These are phyloP conservation scores for Hippocampus barbouri DNA, from an alignment of 2,113 vertebrate species.

Conservation along the genomic window DNA sequence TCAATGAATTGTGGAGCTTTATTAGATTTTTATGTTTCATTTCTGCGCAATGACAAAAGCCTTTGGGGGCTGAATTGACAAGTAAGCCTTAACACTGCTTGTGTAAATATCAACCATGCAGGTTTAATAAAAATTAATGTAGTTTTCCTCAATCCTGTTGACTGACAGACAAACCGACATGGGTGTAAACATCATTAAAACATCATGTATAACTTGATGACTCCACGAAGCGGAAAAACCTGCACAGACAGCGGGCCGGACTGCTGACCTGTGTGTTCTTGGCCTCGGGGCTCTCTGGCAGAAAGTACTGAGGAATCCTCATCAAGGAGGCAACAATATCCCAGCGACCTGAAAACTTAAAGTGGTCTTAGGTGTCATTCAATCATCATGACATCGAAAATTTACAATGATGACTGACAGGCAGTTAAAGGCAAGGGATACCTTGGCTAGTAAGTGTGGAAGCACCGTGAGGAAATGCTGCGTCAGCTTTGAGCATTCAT, in stretches of 20 bases:
- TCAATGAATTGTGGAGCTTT: background rate
- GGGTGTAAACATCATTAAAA: background rate
- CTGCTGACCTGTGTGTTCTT: conserved; percentile 63
- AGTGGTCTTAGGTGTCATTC: background rate
- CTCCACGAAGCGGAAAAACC: background rate
- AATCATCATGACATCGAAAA: background rate
- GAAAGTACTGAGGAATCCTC: conserved; percentile 82
- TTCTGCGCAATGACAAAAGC: too few species aligned
- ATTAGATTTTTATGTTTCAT: too few species aligned
- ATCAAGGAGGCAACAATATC: conserved; percentile 77
- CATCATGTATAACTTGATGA: background rate
- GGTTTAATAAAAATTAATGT: background rate
- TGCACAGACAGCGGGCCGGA: background rate
- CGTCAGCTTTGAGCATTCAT: conserved; percentile 82
- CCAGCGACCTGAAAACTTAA: conserved; percentile 77
- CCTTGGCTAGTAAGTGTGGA: conserved; percentile 84
- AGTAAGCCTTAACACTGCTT: background rate
- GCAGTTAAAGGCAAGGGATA: conserved; percentile 33
- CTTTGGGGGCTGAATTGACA: background rate
- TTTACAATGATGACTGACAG: background rate
- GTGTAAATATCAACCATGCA: background rate
- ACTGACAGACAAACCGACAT: background rate
- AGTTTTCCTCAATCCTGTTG: background rate
- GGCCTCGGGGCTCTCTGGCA: conserved; percentile 65
- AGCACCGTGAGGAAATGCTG: conserved; percentile 78